Base-by-base conservation (phyloP, 2,888 invertebrate species). In the Phengaris alcon region DNA sequence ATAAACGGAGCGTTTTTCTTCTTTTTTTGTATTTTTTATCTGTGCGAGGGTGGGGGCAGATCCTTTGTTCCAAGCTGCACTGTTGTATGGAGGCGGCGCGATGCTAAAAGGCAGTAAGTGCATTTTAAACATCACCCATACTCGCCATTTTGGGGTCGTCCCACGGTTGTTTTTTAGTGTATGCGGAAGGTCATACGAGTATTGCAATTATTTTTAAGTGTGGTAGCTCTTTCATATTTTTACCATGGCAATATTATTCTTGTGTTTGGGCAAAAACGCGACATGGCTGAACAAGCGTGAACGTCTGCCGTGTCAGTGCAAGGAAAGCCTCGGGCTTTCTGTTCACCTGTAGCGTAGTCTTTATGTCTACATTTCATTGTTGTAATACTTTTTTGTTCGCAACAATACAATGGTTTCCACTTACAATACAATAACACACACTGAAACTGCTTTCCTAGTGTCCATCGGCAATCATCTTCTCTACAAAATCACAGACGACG, bases 51-150 rank as follows among this genome's bases (percentile, higher is more conserved):
- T 80, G 79, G 76, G 77, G 77, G 78, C 77, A 74, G 73, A 78
- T 85, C 84, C 88, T 88, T 88, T 88, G 88, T 88, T 87, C 87
- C 81, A 74, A 74, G 76, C 80, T 86, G 86, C 86, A 86, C 80
- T 81, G 78, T 76, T 77, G 74, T 72, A 75, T 68, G 77, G 75
- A 78, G 77, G 77, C 52, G 79, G 80, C 82, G 81, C 82, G 80
- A 81, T 78, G 78, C 78, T 80, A 81, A 84, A 86, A 87, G 84
- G 85, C 84, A 85, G 79, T 82, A 87, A 83, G 83, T 85, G 80
- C 80, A 79, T 76, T 77, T 77, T 74, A 68, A 74, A 79, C 77
- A 77, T 76, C 76, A 73, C 76, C 74, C 55, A 77, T 79, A 79
- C 81, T 80, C 82, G 83, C 82, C 83, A 83, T 84, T 83, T 83